Evolutionary conservation across 2,888 invertebrate genomes (phyloP).

Genomic region (Helleia helle): DNA sequence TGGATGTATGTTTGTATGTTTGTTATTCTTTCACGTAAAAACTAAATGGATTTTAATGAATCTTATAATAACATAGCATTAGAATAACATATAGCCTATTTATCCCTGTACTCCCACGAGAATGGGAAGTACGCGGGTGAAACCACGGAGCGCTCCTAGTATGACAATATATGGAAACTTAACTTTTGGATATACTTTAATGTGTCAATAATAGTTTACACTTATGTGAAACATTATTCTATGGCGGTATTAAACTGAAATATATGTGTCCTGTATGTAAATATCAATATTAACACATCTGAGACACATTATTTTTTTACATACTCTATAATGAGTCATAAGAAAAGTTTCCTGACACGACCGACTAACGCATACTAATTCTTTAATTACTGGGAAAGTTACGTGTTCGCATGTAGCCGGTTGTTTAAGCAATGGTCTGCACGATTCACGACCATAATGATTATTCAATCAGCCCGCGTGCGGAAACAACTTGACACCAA

Average conservation of each 20-base stretch:
- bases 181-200: no score
- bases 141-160: no score
- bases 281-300: conserved; percentile 1
- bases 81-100: no score
- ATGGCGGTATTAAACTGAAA: background rate
- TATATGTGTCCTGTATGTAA: background rate
- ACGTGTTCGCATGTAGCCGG: conserved; percentile 17
- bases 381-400: conserved; percentile 24
- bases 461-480: conserved; percentile 19
- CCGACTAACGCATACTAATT: conserved; percentile 20
- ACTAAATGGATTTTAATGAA: no score
- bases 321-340: conserved; percentile 14
- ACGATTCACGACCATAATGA: conserved; percentile 24
- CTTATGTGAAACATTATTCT: background rate
- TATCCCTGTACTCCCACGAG: no score
- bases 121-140: no score
- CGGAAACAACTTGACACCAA: conserved; percentile 17
- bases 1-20: no score
- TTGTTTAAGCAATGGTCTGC: conserved; percentile 20
- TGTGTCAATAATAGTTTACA: no score
- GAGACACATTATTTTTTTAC: conserved; percentile 7
- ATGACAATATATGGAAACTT: no score
- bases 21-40: no score
- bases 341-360: conserved; percentile 17
- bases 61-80: no score